Base-by-base conservation (phyloP, 2,888 invertebrate species). In the Muscina levida region DNA sequence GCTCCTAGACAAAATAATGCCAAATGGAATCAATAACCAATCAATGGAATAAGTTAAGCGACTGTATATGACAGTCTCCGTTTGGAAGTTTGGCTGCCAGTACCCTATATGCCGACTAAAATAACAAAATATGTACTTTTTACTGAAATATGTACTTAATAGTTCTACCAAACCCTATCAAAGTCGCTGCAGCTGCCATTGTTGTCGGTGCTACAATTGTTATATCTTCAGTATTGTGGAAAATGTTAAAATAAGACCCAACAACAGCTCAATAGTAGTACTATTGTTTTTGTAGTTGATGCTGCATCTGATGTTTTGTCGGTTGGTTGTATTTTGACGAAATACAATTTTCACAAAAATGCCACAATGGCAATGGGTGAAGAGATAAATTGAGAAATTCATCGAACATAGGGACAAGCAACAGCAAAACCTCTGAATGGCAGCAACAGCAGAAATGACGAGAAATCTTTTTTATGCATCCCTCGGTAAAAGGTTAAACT, bases 401-500 rank as follows among this genome's bases (percentile, higher is more conserved):
- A 75, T 65, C 51, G 44, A 57, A 53, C 57, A 71, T 59, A 4
- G 39, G n/a, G 24, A 22, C 39, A 56, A 68, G 22, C 13, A 22
- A 56, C 19, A 39, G 4, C 15, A 62, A 62, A 39, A 53, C 11
- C 46, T 4, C 17, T 17, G 13, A 26, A 56, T 26, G 15, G 17
- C 1, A 19, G 11, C 2, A 39, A 37, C 24, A 57, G 8, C 26
- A 17, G 15, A 4, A 19, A 17, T n/a, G 51, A 24, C n/a, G 13
- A 10, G 15, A 67, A 42, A 17, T 46, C 37, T 11, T 67, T 46
- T 67, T 59, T 67, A 51, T 67, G 39, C 67, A 67, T 39, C 10
- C 22, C 42, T 0, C 51, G 73, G 77, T 62, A 77, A 81, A 81
- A 81, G 80, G 77, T 74, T 77, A 77, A 81, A 74, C 24, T 71